Percentiles rank a stretch among this genome's conserved stretches.
These are phyloP conservation scores for Aulostomus chinensis DNA, from an alignment of 2,797 vertebrate genomes.

Conservation along the genomic window DNA sequence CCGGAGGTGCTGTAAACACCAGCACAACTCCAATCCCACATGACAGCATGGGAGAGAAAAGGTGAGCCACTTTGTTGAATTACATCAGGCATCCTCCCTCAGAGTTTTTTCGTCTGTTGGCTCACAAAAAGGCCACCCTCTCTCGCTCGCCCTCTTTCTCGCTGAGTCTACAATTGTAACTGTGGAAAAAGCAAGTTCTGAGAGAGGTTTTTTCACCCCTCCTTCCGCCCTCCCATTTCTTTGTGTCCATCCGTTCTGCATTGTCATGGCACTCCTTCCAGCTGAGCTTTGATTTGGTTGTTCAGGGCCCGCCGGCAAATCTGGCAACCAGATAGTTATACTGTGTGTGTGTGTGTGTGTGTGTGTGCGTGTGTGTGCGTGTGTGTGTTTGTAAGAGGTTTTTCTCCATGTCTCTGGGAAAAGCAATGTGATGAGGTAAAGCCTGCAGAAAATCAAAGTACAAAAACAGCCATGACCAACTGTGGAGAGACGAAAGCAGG, in stretches of 20 bases:
- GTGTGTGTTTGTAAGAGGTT: slow-evolving; percentile 41
- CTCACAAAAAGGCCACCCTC: slow-evolving; percentile 24
- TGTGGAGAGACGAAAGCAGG: slow-evolving; percentile 37
- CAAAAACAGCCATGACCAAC: slow-evolving; percentile 58
- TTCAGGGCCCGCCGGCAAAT: slow-evolving; percentile 53
- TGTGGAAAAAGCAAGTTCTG: slow-evolving; percentile 34
- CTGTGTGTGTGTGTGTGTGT: slow-evolving; percentile 9
- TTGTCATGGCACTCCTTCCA: slow-evolving; percentile 53
- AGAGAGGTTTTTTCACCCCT: slow-evolving; percentile 38
- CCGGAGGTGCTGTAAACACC: slow-evolving; percentile 32
- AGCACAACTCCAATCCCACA: slow-evolving; percentile 24
- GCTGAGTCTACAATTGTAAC: slow-evolving; percentile 33
- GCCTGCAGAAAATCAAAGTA: slow-evolving; percentile 67
- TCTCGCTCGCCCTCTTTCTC: no score
- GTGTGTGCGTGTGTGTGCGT: slow-evolving; percentile 22
- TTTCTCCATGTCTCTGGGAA: slow-evolving; percentile 46
- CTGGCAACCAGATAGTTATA: slow-evolving; percentile 48
- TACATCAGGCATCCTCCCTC: slow-evolving; percentile 21
- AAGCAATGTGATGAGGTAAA: slow-evolving; percentile 62
- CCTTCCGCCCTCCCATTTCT: slow-evolving; percentile 20
- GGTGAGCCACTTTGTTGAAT: slow-evolving; percentile 40
- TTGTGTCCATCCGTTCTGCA: slow-evolving; percentile 59
- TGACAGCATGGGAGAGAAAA: slow-evolving; percentile 26
- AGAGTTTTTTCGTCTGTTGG: slow-evolving; percentile 27
- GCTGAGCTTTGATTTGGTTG: slow-evolving; percentile 52